Evolutionary conservation across 2,888 invertebrate genomes (phyloP).

Genomic region (Drosophila algonquin): DNA sequence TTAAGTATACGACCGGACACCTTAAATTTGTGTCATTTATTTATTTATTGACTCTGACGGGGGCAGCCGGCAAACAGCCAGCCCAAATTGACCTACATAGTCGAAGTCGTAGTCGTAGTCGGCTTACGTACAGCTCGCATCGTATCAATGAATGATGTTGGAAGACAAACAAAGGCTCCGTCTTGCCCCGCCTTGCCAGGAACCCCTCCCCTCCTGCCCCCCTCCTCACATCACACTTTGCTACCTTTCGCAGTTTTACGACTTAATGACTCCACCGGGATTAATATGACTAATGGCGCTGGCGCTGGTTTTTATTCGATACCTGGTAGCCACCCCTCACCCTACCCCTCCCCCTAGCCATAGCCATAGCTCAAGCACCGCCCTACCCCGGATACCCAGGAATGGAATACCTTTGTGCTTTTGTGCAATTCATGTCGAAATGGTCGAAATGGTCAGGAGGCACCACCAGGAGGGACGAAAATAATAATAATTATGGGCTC

Average conservation of each 20-base stretch:
- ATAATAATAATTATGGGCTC: conserved; percentile 67
- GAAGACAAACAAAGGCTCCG: conserved; percentile 29
- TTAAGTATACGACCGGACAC: conserved; percentile 44
- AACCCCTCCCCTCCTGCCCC: background rate
- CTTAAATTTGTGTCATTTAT: conserved; percentile 46
- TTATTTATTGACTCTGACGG: conserved; percentile 45
- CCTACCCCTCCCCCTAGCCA: background rate
- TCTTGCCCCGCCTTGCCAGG: background rate
- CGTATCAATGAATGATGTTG: conserved; percentile 35
- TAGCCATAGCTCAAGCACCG: background rate
- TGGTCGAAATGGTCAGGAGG: conserved; percentile 19
- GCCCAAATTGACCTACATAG: conserved; percentile 47
- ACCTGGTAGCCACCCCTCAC: conserved; percentile 18
- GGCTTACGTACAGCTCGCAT: conserved; percentile 30
- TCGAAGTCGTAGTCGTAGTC: conserved; percentile 2
- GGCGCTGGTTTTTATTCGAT: conserved; percentile 64
- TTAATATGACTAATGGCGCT: conserved; percentile 78
- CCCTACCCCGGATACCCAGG: background rate
- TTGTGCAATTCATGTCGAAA: conserved; percentile 73
- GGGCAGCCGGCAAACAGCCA: conserved; percentile 27
- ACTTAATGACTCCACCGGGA: conserved; percentile 79
- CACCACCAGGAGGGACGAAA: conserved; percentile 33
- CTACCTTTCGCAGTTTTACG: conserved; percentile 72
- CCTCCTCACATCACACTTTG: conserved; percentile 25
- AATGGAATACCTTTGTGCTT: conserved; percentile 16